phyloP scores from a whole-genome alignment of 2,797 vertebrate genomes.

The Antrozous pallidus region DNA sequence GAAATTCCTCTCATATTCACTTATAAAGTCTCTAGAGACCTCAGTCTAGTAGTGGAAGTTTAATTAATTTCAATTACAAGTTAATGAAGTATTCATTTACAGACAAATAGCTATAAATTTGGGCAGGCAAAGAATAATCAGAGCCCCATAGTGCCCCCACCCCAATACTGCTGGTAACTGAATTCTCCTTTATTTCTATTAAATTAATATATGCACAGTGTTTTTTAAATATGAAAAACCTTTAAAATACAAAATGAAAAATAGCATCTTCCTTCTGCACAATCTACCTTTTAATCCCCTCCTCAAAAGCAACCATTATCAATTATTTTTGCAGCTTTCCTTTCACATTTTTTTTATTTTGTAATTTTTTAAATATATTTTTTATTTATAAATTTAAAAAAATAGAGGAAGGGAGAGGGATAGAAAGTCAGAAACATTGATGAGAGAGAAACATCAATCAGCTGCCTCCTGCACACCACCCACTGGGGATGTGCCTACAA shows the following conservation, averaged over 20 bases:
- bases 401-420: too few species aligned
- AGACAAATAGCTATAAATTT: slow-evolving; percentile 6
- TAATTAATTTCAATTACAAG: slow-evolving; percentile 21
- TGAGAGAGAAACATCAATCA: too few species aligned
- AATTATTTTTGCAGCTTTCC: neutral
- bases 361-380: too few species aligned
- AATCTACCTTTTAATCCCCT: neutral
- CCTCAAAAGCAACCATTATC: neutral
- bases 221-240: neutral
- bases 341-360: neutral
- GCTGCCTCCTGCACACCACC: too few species aligned
- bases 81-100: slow-evolving; percentile 21
- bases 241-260: neutral
- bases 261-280: neutral
- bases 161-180: neutral
- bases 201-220: neutral
- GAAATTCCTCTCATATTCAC: neutral
- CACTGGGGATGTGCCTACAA: too few species aligned
- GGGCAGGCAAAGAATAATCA: neutral
- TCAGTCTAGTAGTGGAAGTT: neutral
- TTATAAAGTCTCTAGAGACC: neutral
- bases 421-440: too few species aligned
- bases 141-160: neutral
- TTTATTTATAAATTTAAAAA: too few species aligned
- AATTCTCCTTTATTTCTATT: neutral